Evolutionary conservation across 1,140 invertebrate genomes (phyloP).

Genomic region (Leptonema lineaticorne): DNA sequence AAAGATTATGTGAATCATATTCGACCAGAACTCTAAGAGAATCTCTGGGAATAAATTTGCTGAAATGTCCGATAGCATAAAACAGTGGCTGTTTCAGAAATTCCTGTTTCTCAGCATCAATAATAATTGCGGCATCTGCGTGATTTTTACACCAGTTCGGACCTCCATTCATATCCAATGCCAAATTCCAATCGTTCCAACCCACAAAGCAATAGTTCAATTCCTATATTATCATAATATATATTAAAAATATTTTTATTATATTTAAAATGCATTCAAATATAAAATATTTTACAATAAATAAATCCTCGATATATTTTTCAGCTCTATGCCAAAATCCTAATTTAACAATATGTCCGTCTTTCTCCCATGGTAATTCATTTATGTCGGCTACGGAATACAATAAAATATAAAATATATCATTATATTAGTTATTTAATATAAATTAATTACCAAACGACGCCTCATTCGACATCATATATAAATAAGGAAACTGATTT

Average conservation of each 20-base stretch:
- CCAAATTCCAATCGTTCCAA: conserved; percentile 91
- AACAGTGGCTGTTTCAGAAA: conserved; percentile 91
- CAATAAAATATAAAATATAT: too few species aligned
- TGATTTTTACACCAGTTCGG: conserved; percentile 78
- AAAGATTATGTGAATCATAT: conserved; percentile 40
- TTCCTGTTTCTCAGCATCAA: conserved; percentile 64
- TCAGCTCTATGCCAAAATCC: conserved; percentile 74
- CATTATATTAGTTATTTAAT: too few species aligned
- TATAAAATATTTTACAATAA: conserved; percentile 52
- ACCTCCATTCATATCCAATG: conserved; percentile 73
- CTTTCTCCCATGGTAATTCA: too few species aligned
- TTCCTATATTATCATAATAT: conserved; percentile 56
- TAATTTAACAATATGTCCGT: too few species aligned
- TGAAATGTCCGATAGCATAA: conserved; percentile 85
- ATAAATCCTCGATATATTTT: conserved; percentile 66
- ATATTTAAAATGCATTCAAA: conserved; percentile 27
- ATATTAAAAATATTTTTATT: conserved; percentile 20
- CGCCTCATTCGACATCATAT: conserved; percentile 75
- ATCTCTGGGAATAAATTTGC: conserved; percentile 71
- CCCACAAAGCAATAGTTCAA: conserved; percentile 69
- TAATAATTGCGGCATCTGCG: conserved; percentile 78
- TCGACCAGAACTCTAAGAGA: conserved; percentile 56
- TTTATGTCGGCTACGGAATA: not conserved
- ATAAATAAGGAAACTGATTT: conserved; percentile 64
- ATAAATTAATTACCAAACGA: conserved; percentile 52